These are phyloP conservation scores for Apaloderma vittatum DNA, from an alignment of 2,113 vertebrate species.

Conservation along the genomic window DNA sequence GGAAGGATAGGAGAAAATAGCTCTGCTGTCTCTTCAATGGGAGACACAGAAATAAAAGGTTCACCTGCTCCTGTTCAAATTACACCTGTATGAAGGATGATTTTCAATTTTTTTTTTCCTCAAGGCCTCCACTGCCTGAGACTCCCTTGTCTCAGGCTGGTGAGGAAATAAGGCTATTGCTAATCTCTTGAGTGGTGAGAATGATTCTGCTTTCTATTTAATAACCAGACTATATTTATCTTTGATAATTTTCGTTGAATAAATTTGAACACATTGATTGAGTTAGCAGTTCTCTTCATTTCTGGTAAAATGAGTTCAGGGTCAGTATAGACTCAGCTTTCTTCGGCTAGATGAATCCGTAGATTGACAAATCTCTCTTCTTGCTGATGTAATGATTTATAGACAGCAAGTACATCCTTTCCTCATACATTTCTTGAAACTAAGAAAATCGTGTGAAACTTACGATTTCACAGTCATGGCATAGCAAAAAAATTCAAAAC, in stretches of 20 bases:
- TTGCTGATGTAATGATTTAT: not conserved
- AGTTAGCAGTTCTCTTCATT: not conserved
- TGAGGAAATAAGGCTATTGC: not conserved
- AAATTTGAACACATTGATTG: not conserved
- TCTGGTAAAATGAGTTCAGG: not conserved
- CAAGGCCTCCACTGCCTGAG: not conserved
- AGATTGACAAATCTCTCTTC: not conserved
- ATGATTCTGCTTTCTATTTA: not conserved
- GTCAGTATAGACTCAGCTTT: not conserved
- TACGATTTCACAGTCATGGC: not conserved
- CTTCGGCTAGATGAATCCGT: not conserved
- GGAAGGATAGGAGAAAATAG: not conserved
- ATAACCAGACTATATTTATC: not conserved
- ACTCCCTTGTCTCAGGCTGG: not conserved
- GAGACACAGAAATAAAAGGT: not conserved
- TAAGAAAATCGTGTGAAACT: not conserved
- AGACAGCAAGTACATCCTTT: not conserved
- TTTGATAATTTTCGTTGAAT: not conserved
- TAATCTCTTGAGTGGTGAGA: not conserved
- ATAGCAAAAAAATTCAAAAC: not conserved
- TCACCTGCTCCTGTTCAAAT: not conserved
- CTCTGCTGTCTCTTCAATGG: not conserved
- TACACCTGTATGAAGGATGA: not conserved
- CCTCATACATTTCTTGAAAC: not conserved
- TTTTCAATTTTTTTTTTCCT: not conserved